These are phyloP conservation scores for Andrena chrysosceles DNA, from an alignment of 2,888 invertebrate genomes.

Conservation along the genomic window DNA sequence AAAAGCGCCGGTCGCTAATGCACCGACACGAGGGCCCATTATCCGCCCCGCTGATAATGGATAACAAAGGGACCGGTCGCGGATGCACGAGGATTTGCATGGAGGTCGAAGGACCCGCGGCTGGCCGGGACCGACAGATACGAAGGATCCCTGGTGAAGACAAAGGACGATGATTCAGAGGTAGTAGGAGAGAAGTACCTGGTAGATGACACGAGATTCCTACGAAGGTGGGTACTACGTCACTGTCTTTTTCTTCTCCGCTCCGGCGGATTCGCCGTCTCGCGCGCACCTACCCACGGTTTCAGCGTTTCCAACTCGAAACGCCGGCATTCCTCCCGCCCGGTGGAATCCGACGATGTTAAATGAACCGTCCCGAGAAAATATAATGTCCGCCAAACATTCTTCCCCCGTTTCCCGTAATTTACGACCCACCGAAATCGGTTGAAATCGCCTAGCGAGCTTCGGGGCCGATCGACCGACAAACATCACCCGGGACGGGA, in stretches of 20 bases:
- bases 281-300: conserved; percentile 65
- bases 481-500: conserved; percentile 19
- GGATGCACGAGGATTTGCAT: conserved; percentile 39
- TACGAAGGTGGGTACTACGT: conserved; percentile 77
- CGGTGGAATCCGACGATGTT: conserved; percentile 67
- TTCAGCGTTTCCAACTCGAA: conserved; percentile 73
- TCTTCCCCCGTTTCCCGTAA: conserved; percentile 60
- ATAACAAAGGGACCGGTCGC: conserved; percentile 30
- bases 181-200: conserved; percentile 71
- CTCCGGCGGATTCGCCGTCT: conserved; percentile 34
- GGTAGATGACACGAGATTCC: conserved; percentile 79
- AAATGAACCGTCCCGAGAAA: conserved; percentile 71
- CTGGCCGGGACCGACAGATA: conserved; percentile 54
- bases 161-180: conserved; percentile 77
- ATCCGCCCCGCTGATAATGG: conserved; percentile 18
- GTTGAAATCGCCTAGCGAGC: conserved; percentile 32
- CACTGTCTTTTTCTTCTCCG: conserved; percentile 74
- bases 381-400: conserved; percentile 71
- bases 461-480: conserved; percentile 31
- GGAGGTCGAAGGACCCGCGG: conserved; percentile 52
- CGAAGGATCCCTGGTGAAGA: conserved; percentile 72
- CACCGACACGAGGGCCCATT: neutral
- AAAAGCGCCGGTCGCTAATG: neutral
- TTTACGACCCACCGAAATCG: conserved; percentile 53
- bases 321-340: conserved; percentile 66